Base-by-base conservation (phyloP, 1,140 invertebrate genomes). In the Bombus picipes region DNA sequence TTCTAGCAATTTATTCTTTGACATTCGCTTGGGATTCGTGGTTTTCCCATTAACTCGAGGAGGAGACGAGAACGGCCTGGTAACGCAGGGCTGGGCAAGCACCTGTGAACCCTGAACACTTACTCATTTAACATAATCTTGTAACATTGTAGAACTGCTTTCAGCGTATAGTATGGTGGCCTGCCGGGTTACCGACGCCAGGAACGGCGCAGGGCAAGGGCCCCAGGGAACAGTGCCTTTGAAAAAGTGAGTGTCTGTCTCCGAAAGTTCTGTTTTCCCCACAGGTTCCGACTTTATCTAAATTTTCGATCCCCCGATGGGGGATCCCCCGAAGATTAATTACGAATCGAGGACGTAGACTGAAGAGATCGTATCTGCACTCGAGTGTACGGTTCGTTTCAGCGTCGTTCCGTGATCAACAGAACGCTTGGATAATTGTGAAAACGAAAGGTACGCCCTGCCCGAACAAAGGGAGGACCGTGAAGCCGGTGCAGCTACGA, bases 101-200 rank as follows among this genome's bases (percentile, higher is more conserved):
- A 79, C 83, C 90, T 79, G 89, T 88, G 76, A 88, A 83, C 59
- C 18, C 66, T 78, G 82, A 88, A 86, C 70, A 78, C 65, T 66
- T 89, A 81, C 28, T 62, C 68, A 12, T 71, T 92, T 93, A 94
- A 94, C 90, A 90, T 85, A 89, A 87, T 93, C 92, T 94, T 94
- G 87, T 94, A 93, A 94, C 91, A 94, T 95, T 95, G 81, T 95
- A 95, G 95, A 95, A 95, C 94, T 95, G 93, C 92, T 97, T 98
- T 95, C 97, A 99, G 98, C 98, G 96, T 99, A 99, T 97, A 99
- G 98, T 96, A 98, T 99, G 98, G 98, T 99, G 96, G 98, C 98
- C 95, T 98, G 98, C 97, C 97, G 98, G 94, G 97, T 98, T 94
- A 98, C 98, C 92, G 98, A 99, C 95, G 96, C 98, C 90, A 97